Evolutionary conservation across 1,140 invertebrate species (phyloP).

Genomic region (Chironomus striatipennis): DNA sequence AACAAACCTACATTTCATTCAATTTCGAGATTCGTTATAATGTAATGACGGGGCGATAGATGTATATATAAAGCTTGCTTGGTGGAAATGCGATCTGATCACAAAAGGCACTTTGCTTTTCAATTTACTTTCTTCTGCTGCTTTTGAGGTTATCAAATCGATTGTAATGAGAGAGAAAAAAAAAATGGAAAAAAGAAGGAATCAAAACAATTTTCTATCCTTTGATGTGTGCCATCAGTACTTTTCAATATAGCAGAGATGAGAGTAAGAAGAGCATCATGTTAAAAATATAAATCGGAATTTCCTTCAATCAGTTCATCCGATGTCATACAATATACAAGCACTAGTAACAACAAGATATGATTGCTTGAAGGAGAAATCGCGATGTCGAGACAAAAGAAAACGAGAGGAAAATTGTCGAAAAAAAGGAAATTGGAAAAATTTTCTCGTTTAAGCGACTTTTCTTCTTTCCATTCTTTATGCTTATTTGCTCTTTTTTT

Average conservation of each 20-base stretch:
- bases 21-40: too few species aligned
- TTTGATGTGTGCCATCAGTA: not conserved
- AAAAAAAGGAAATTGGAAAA: slow-evolving; percentile 10
- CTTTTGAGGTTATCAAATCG: slow-evolving; percentile 16
- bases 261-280: not conserved
- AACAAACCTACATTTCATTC: not conserved
- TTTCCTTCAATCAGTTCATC: slow-evolving; percentile 19
- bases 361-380: not conserved
- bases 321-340: not conserved
- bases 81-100: slow-evolving; percentile 12
- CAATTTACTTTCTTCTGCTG: not conserved
- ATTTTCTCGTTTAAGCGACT: not conserved
- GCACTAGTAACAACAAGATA: not conserved
- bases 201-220: slow-evolving; percentile 12
- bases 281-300: not conserved
- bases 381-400: not conserved
- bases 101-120: not conserved
- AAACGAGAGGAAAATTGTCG: too few species aligned
- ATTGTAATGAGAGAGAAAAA: not conserved
- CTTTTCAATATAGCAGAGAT: too few species aligned
- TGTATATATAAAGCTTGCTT: not conserved
- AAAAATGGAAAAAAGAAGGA: not conserved
- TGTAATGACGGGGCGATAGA: too few species aligned
- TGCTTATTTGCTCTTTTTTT: not conserved
- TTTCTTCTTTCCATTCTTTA: not conserved